Evolutionary conservation across 1,140 invertebrate species (phyloP), one percentile per base, ranked within the genome.

Genomic region (Drosophila cardini): DNA sequence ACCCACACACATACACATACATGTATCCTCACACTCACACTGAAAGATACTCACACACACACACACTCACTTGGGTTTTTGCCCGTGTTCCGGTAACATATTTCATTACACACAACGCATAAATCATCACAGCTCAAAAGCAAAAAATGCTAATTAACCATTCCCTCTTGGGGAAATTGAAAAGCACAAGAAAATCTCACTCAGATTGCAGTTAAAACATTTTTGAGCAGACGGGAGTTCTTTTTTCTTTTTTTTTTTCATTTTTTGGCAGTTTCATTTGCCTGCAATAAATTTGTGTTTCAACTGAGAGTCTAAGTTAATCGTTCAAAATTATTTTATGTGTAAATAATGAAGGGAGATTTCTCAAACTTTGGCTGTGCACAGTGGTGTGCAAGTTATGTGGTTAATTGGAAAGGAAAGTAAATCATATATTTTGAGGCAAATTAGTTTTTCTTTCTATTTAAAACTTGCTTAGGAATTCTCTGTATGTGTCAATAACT

Each of bases 121-220:
- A 86, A 86, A 86, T 86, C 76, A 86, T 75, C 63, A 36, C 46
- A 60, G 15, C 26, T 26, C 21, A 26, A 26, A 26, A 4, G 21
- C 7, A 53, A 61, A 76, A 79, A 79, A 82, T 87, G 83, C 79
- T 86, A 87, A 86, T 86, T 86, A 86, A 78, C 72, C 71, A 46
- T 21, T 50, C 36, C 36, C 53, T 16, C 13, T 21, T 36, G 36
- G 38, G 34, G 40, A 52, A 36, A 26, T 26, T 50, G 46, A 18
- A 38, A 62, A 50, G 30, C 15, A 4, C 8, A 11, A 18, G 48
- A 53, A 63, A 53, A 63, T 30, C 48, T 50, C 32, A 50, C 34
- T 40, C 34, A 40, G 45, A 50, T 62, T 62, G 36, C 45, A 62
- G 34, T 55, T 55, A 21, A 4, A 13, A 57, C 4, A 43, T 32